phyloP scores from a whole-genome alignment of 2,797 vertebrate genomes.

The Rhincodon typus region DNA sequence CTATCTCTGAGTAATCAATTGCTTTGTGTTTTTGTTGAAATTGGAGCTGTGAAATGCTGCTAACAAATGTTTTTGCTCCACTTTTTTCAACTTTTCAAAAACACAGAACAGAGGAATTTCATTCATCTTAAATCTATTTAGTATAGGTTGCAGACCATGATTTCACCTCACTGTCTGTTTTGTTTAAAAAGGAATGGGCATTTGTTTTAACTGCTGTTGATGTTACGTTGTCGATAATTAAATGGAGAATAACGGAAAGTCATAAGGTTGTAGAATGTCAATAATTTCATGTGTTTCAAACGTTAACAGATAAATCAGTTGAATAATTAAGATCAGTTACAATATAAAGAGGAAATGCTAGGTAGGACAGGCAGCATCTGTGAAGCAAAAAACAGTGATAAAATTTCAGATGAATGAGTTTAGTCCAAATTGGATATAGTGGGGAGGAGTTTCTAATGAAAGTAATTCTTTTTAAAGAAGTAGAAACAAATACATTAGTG shows the following conservation, averaged over 20 bases:
- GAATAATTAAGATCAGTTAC: too few species aligned
- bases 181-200: background rate
- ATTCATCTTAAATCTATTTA: background rate
- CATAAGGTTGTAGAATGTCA: background rate
- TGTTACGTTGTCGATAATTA: background rate
- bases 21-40: background rate
- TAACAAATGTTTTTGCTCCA: background rate
- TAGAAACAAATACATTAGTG: background rate
- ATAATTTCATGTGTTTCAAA: background rate
- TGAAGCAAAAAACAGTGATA: background rate
- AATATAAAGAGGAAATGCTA: background rate
- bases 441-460: too few species aligned
- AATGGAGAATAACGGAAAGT: background rate
- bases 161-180: background rate
- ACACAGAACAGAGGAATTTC: background rate
- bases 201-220: background rate
- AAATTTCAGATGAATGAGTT: background rate
- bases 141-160: background rate
- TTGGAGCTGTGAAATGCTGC: background rate
- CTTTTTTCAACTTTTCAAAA: background rate
- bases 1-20: background rate
- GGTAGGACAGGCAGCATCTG: background rate
- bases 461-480: too few species aligned
- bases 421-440: too few species aligned
- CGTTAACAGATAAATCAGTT: background rate